Evolutionary conservation across 1,140 invertebrate genomes (phyloP), one percentile per base, ranked within the genome.

Genomic region (Pollicipes pollicipes): DNA sequence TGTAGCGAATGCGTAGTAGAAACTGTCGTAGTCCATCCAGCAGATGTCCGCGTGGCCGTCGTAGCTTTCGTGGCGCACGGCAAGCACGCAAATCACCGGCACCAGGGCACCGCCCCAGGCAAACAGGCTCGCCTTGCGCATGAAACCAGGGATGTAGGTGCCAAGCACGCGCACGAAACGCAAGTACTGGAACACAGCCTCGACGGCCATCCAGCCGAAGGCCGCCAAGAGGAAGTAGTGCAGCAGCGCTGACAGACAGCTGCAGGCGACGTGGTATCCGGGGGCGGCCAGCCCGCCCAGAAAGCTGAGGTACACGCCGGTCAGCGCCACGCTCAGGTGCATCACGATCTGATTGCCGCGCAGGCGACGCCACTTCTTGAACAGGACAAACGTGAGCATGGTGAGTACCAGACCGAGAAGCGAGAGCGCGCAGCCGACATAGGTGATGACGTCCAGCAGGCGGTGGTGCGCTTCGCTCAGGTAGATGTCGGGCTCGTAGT

Each of bases 131-230:
- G 81, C 80, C 74, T 82, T 83, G 70, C 73, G 73, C 70, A 78
- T 75, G 32, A 78, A 82, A 21, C 77, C 72, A 4, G 80, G 77
- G 66, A 82, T 79, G 74, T 82, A 78, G 17, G 80, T 81, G 6
- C 80, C 79, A 29, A 83, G 76, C 16, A 82, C 79, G 73, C 82
- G 81, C 30, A 83, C 82, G 73, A 82, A 81, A 26, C 78, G 79
- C 3, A 82, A 75, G 70, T 83, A 83, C 73, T 82, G 81, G 30
- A 82, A 72, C 28, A 81, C 76, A 0, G 79, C 81, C 74, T 82
- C 81, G 30, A 82, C 79, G 45, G 82, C 74, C 82, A 83, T 83
- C 82, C 82, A 83, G 66, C 78, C 76, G 71, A 83, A 83, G 0
- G 81, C 79, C 0, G 78, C 78, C 24, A 82, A 73, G 30, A 82